These are phyloP conservation scores for Minunthozetes semirufus DNA, from an alignment of 2,888 invertebrate genomes.

Conservation along the genomic window DNA sequence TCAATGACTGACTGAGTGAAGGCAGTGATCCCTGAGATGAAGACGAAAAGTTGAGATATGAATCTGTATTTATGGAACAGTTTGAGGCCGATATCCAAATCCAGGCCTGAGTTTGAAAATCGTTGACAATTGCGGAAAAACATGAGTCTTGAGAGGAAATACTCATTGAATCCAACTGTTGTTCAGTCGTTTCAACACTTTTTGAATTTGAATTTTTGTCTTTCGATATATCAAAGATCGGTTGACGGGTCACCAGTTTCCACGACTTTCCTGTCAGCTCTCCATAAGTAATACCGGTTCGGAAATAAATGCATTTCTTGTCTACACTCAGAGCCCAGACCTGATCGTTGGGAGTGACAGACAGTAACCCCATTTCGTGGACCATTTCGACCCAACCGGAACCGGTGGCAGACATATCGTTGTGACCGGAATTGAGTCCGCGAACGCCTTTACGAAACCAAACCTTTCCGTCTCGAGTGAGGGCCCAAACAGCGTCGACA, in stretches of 20 bases:
- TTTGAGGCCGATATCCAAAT: constrained; percentile 5
- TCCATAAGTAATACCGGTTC: constrained; percentile 45
- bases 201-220: neutral
- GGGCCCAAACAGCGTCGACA: constrained; percentile 67
- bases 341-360: constrained; percentile 82
- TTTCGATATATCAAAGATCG: neutral
- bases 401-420: constrained; percentile 69
- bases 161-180: constrained; percentile 3
- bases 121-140: neutral
- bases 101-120: neutral
- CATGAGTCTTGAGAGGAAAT: constrained; percentile 12
- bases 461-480: constrained; percentile 66
- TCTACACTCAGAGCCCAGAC: constrained; percentile 46
- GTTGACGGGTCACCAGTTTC: constrained; percentile 51
- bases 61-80: neutral
- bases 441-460: constrained; percentile 72
- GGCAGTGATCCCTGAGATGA: neutral
- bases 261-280: constrained; percentile 74
- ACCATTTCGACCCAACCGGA: constrained; percentile 84
- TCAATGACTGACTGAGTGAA: neutral
- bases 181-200: neutral
- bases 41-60: neutral
- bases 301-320: constrained; percentile 44
- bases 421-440: constrained; percentile 56
- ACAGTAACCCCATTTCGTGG: constrained; percentile 70